A percentile compares a stretch with the other conserved stretches of the same genome.
Evolutionary conservation across 2,113 vertebrate genomes (phyloP).

Genomic region (Bungarus multicinctus): DNA sequence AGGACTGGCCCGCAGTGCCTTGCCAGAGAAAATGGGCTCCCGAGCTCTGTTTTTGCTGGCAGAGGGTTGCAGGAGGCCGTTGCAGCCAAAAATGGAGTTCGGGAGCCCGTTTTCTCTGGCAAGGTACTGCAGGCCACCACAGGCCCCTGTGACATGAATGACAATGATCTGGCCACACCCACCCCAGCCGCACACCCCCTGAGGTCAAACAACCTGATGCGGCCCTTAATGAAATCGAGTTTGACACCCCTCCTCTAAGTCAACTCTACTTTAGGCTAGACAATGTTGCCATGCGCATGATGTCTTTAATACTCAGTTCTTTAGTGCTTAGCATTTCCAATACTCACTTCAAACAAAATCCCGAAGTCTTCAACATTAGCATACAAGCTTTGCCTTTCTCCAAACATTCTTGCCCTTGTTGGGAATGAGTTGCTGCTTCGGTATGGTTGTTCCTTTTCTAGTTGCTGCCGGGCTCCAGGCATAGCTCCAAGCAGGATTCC

Average conservation of each 20-base stretch:
- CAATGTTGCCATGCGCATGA: background rate
- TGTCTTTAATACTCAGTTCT: background rate
- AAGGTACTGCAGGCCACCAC: too few relatives aligned
- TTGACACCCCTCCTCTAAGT: background rate
- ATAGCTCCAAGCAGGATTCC: background rate
- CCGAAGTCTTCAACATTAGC: background rate
- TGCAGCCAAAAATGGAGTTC: too few relatives aligned
- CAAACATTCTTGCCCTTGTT: background rate
- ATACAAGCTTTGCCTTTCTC: background rate
- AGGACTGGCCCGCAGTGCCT: too few relatives aligned
- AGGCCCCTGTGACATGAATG: too few relatives aligned
- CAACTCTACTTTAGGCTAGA: background rate
- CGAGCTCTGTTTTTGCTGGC: too few relatives aligned
- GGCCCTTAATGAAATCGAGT: too few relatives aligned
- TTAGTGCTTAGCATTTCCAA: background rate
- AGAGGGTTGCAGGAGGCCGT: too few relatives aligned
- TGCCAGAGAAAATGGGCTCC: too few relatives aligned
- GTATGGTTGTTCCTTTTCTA: background rate
- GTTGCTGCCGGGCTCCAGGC: background rate
- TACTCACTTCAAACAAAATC: background rate
- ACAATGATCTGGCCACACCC: too few relatives aligned
- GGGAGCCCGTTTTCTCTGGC: too few relatives aligned
- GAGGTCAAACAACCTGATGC: too few relatives aligned
- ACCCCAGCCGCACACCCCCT: too few relatives aligned
- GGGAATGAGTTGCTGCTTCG: background rate